Conservation (phyloP, 2,113 vertebrate species). For the Psammodynastes pulverulentus region DNA sequence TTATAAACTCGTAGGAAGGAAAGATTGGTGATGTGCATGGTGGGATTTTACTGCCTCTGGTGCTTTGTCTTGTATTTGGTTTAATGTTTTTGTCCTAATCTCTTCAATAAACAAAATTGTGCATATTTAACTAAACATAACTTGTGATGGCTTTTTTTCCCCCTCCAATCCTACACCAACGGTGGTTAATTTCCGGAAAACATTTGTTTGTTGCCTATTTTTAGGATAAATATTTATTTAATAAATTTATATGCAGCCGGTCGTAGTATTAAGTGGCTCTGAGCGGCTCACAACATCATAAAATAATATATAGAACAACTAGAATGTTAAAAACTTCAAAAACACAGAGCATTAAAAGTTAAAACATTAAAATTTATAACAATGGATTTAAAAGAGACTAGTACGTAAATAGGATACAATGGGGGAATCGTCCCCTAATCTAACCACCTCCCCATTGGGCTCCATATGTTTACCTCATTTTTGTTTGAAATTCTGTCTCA, state of each 20-base stretch:
- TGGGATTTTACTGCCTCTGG: constrained; percentile 95
- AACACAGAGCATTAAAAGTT: neutral
- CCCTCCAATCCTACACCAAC: neutral
- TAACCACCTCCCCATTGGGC: neutral
- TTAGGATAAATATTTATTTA: neutral
- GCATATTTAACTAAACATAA: constrained; percentile 80
- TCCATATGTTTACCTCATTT: neutral
- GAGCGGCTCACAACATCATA: neutral
- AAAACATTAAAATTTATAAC: neutral
- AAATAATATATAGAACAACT: neutral
- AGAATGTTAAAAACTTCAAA: neutral
- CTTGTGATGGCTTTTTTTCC: constrained; percentile 15
- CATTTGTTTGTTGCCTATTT: neutral
- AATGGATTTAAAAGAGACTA: neutral
- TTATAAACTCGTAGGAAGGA: constrained; percentile 76
- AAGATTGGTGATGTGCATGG: constrained; percentile 87
- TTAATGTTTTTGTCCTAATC: constrained; percentile 99
- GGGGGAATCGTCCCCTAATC: neutral
- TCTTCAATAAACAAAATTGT: constrained; percentile 99
- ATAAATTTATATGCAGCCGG: neutral
- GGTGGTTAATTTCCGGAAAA: neutral
- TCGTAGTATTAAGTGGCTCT: neutral
- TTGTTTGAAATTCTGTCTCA: neutral
- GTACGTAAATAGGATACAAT: neutral
- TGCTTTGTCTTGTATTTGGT: constrained; percentile 99